Conservation (phyloP, 2,888 invertebrate species). For the Syrista parreyssii region DNA sequence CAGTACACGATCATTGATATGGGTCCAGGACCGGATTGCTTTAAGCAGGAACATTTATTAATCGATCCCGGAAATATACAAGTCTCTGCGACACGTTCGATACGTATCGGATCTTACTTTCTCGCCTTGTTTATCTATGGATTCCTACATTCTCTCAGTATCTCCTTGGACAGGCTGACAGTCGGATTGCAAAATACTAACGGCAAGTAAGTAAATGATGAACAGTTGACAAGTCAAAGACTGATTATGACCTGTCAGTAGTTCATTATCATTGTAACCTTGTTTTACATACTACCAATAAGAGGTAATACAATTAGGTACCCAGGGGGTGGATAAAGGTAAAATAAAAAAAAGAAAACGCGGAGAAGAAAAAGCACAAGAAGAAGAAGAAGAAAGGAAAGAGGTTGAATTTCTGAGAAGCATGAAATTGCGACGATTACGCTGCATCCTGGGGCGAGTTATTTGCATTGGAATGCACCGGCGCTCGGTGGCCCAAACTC, state of each 20-base stretch:
- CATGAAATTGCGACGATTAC: constrained; percentile 64
- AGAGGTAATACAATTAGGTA: neutral
- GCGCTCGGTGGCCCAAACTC: constrained; percentile 56
- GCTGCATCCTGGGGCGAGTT: constrained; percentile 51
- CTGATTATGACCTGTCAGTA: neutral
- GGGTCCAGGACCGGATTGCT: neutral
- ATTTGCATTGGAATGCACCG: constrained; percentile 64
- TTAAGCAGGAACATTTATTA: neutral
- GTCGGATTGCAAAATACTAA: neutral
- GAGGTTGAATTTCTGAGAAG: constrained; percentile 60
- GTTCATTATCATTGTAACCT: neutral
- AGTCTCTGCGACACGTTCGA: neutral
- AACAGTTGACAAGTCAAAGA: neutral
- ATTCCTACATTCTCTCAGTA: neutral
- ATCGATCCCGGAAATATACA: neutral
- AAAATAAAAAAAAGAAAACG: constrained; percentile 19
- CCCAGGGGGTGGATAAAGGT: constrained; percentile 8
- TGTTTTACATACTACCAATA: neutral
- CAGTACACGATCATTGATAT: neutral
- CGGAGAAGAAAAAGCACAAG: neutral
- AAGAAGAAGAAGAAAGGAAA: constrained; percentile 14
- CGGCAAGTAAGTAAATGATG: neutral
- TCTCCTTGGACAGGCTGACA: neutral
- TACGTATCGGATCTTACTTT: neutral
- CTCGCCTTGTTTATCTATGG: neutral